Percentiles rank a stretch among this genome's conserved stretches.
Conservation (phyloP, 2,797 vertebrate genomes). For the Morelia viridis region DNA sequence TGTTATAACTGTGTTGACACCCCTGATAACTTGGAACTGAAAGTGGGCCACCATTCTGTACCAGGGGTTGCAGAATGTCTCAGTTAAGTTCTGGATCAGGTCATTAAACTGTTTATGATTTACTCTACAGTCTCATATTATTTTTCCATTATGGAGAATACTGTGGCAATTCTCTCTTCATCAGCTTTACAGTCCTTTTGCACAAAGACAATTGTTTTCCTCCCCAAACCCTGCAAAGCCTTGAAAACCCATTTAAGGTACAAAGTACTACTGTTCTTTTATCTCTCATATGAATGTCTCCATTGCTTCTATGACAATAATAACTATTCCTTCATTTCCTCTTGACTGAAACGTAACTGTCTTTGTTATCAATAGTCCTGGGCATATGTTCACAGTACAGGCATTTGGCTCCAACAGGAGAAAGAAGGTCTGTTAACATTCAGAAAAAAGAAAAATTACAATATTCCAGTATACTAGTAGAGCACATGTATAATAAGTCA, state of each 20-base stretch:
- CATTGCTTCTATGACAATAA: not conserved
- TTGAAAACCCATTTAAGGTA: not conserved
- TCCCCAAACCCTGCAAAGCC: not conserved
- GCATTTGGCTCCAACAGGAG: not conserved
- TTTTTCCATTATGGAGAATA: not conserved
- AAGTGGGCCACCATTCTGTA: not conserved
- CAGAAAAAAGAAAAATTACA: conserved; percentile 14
- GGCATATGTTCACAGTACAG: not conserved
- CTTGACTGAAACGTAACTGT: conserved; percentile 1
- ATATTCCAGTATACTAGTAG: not conserved
- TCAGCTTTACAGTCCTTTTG: not conserved
- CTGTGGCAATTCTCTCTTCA: not conserved
- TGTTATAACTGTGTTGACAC: not conserved
- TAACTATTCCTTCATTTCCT: conserved; percentile 28
- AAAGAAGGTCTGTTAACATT: not conserved
- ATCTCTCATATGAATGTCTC: not conserved
- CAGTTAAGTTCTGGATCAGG: not conserved
- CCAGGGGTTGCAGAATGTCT: not conserved
- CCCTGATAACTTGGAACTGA: not conserved
- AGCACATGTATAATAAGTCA: not conserved
- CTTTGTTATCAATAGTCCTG: not conserved
- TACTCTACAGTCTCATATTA: not conserved
- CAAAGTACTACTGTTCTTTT: not conserved
- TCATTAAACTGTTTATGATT: not conserved
- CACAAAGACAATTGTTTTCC: not conserved